Percentiles rank a stretch among this genome's conserved stretches.
Conservation (phyloP, 2,113 vertebrate species). For the Formicarius rufipectus region DNA sequence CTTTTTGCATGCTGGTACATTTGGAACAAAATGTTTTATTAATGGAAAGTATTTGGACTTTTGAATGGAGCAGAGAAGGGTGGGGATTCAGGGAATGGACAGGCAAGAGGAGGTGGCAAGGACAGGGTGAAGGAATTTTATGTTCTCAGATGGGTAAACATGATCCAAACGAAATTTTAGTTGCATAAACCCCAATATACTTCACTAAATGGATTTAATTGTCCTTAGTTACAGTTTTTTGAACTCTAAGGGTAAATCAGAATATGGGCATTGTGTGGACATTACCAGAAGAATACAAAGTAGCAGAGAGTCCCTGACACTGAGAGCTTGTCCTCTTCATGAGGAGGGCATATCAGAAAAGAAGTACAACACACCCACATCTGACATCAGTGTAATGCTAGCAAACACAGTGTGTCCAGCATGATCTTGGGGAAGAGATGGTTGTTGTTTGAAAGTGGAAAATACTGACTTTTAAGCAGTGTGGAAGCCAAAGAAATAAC, state of each 20-base stretch:
- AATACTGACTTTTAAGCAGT: not conserved
- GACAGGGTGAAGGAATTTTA: not conserved
- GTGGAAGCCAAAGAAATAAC: not conserved
- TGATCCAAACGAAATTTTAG: not conserved
- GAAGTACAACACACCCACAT: not conserved
- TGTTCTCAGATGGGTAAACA: not conserved
- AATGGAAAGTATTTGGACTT: not conserved
- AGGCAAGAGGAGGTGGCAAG: not conserved
- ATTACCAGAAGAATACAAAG: not conserved
- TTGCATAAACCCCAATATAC: not conserved
- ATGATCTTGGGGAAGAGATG: not conserved
- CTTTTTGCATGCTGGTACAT: not conserved
- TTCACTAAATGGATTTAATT: not conserved
- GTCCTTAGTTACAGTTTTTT: not conserved
- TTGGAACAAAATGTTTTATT: not conserved
- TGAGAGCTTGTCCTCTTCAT: not conserved
- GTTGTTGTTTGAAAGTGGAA: not conserved
- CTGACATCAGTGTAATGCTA: not conserved
- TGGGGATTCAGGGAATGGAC: not conserved
- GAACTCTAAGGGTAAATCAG: not conserved
- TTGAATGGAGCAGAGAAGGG: not conserved
- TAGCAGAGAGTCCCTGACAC: not conserved
- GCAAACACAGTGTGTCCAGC: not conserved
- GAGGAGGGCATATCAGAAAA: not conserved
- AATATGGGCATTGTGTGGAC: rapidly evolving